A percentile compares a stretch with the other conserved stretches of the same genome.
These are phyloP conservation scores for Gouania willdenowi DNA, from an alignment of 2,797 vertebrate genomes.

Conservation along the genomic window DNA sequence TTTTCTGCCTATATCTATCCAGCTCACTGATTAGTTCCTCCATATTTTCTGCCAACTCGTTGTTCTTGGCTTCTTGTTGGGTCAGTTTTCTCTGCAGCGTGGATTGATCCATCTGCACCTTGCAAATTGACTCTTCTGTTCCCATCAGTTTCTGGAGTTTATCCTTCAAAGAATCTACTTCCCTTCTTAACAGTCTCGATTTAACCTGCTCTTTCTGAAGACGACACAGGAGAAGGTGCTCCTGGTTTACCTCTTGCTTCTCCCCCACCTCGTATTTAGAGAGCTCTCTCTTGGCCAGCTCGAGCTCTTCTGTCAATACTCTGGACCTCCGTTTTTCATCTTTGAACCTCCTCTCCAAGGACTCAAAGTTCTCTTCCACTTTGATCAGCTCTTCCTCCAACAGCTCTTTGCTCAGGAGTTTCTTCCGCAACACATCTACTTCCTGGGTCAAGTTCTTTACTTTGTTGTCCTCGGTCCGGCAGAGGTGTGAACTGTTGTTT, in stretches of 20 bases:
- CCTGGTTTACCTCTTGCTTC: constrained; percentile 87
- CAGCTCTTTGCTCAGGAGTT: constrained; percentile 86
- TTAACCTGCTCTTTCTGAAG: constrained; percentile 93
- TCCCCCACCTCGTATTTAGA: constrained; percentile 86
- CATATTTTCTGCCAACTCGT: constrained; percentile 87
- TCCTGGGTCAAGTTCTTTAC: constrained; percentile 91
- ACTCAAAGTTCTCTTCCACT: constrained; percentile 85
- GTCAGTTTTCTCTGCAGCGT: constrained; percentile 85
- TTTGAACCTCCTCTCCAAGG: constrained; percentile 81
- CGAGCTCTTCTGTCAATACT: constrained; percentile 83
- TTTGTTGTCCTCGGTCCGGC: constrained; percentile 91
- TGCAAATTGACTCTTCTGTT: constrained; percentile 86
- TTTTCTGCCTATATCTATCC: constrained; percentile 81
- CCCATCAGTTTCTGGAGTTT: constrained; percentile 90
- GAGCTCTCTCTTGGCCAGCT: constrained; percentile 83
- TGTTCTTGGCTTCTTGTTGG: constrained; percentile 91
- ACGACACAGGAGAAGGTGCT: constrained; percentile 85
- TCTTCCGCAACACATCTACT: constrained; percentile 85
- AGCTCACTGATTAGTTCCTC: constrained; percentile 85
- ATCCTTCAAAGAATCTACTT: constrained; percentile 88
- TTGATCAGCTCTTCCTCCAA: constrained; percentile 87
- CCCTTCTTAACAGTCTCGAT: constrained; percentile 86
- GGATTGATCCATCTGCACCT: constrained; percentile 83
- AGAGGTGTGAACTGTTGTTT: constrained; percentile 41
- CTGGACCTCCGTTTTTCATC: constrained; percentile 81